Conservation (phyloP, 2,113 vertebrate species). For the Electrona antarctica region DNA sequence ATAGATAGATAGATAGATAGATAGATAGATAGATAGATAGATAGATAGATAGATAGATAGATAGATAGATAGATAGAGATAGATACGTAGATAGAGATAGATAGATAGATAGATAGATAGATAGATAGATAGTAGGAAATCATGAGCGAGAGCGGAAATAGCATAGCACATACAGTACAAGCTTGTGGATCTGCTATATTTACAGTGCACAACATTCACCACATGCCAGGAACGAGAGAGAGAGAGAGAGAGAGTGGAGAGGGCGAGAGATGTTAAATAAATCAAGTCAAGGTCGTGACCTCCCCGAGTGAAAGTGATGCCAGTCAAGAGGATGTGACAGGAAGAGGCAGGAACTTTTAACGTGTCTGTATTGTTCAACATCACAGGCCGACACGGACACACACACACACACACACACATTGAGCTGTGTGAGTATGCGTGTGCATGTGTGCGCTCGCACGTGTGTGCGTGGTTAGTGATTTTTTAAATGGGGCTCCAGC, state of each 20-base stretch:
- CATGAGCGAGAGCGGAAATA: no score
- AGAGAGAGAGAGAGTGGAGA: not conserved
- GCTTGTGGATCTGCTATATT: no score
- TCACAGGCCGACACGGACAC: no score
- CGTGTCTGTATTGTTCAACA: not conserved
- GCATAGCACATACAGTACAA: no score
- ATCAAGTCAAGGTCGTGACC: slow-evolving; percentile 3
- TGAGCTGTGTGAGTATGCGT: no score
- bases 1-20: not conserved
- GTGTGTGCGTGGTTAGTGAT: not conserved
- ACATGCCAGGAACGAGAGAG: no score
- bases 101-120: no score
- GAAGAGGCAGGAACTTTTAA: not conserved
- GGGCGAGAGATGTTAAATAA: not conserved
- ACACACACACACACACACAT: no score
- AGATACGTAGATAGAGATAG: no score
- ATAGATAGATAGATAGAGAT: not conserved
- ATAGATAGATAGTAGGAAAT: no score
- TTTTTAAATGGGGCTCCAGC: no score
- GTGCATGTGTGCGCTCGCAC: not conserved
- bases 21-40: not conserved
- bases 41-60: not conserved
- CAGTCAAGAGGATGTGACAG: not conserved
- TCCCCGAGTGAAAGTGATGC: not conserved
- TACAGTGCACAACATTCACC: no score